Conservation (phyloP, 2,113 vertebrate species). For the Anoplopoma fimbria region DNA sequence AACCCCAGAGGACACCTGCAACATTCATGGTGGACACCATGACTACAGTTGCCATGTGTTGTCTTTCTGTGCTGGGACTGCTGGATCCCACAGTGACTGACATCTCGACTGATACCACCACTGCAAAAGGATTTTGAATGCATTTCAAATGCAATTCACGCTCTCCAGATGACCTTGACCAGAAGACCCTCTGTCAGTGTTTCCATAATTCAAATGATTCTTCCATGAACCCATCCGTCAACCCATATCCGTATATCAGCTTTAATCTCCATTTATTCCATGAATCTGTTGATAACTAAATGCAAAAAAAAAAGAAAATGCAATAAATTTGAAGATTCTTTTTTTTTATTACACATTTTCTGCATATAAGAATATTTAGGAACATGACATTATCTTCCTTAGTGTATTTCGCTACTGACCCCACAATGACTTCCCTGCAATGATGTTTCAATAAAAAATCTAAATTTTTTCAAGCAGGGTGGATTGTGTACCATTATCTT, state of each 20-base stretch:
- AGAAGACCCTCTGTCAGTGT: neutral
- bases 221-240: neutral
- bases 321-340: neutral
- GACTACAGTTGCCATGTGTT: neutral
- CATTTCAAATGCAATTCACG: slow-evolving; percentile 5
- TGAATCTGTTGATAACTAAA: neutral
- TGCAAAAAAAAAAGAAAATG: neutral
- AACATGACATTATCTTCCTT: too few species aligned
- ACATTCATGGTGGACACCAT: neutral
- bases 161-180: slow-evolving; percentile 18
- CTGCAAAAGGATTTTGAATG: neutral
- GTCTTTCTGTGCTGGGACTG: neutral
- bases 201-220: neutral
- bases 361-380: too few species aligned
- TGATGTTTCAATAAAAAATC: slow-evolving; percentile 23
- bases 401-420: too few species aligned
- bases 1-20: neutral
- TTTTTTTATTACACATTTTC: neutral
- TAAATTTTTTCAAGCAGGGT: slow-evolving; percentile 12
- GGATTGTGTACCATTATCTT: slow-evolving; percentile 31
- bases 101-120: neutral
- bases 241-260: neutral
- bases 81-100: neutral
- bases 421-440: neutral
- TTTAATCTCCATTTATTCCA: neutral